Conservation (phyloP, 2,113 vertebrate genomes). For the Chelonoidis abingdonii region DNA sequence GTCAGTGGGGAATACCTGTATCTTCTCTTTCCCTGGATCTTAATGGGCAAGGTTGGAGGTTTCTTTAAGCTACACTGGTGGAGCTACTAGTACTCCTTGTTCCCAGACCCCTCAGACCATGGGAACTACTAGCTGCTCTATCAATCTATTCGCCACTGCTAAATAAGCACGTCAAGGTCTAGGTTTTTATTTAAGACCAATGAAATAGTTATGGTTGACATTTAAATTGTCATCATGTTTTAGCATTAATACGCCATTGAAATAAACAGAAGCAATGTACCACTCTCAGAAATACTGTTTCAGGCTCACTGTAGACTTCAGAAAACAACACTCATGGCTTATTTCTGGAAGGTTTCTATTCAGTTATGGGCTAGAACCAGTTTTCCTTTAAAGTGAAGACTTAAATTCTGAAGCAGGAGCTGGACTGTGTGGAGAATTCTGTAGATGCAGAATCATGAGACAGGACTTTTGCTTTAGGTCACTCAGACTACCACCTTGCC, state of each 20-base stretch:
- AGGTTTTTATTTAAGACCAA: conserved; percentile 36
- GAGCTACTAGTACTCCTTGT: not conserved
- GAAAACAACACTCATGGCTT: not conserved
- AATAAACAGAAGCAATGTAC: not conserved
- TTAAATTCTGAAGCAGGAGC: rapidly evolving
- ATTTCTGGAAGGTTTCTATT: not conserved
- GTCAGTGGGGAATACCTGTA: not conserved
- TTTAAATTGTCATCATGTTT: not conserved
- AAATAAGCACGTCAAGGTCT: not conserved
- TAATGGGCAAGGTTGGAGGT: not conserved
- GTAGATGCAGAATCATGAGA: not conserved
- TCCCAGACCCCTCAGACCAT: not conserved
- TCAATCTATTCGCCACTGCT: not conserved
- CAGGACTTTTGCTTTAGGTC: not conserved
- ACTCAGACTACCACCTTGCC: not conserved
- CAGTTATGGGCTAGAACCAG: not conserved
- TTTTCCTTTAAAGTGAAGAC: not conserved
- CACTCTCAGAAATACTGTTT: not conserved
- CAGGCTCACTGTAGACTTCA: not conserved
- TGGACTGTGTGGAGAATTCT: not conserved
- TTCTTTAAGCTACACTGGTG: not conserved
- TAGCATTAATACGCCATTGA: not conserved
- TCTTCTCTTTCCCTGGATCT: not conserved
- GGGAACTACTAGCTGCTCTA: not conserved
- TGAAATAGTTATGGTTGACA: not conserved